Conservation (phyloP, 2,888 invertebrate genomes). For the Andrena chrysosceles region DNA sequence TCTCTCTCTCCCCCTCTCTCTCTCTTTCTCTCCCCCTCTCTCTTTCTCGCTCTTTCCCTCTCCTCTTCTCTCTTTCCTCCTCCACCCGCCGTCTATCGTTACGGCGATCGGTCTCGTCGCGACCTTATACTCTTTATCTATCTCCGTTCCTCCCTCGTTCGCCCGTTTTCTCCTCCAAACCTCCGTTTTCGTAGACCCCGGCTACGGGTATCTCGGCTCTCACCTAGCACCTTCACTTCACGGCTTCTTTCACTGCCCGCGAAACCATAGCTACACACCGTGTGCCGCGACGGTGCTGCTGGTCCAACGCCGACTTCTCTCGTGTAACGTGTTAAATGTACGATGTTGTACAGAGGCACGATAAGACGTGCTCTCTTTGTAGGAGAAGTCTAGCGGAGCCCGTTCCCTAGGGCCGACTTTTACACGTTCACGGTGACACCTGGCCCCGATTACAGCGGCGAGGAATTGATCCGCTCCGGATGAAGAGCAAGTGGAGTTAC, state of each 20-base stretch:
- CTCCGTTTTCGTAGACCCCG: conserved; percentile 29
- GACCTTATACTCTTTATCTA: conserved; percentile 28
- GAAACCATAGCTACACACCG: conserved; percentile 69
- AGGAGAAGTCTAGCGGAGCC: background rate
- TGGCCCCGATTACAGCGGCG: conserved; percentile 19
- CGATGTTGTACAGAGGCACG: background rate
- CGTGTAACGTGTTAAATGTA: conserved; percentile 23
- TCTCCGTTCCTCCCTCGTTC: conserved; percentile 15
- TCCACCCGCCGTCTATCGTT: conserved; percentile 38
- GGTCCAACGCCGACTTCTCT: conserved; percentile 35
- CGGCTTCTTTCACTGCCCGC: conserved; percentile 65
- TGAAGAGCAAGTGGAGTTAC: conserved; percentile 19
- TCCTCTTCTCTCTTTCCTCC: conserved; percentile 6
- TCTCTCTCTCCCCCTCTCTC: conserved; percentile 34
- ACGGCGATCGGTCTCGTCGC: conserved; percentile 34
- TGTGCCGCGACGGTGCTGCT: conserved; percentile 53
- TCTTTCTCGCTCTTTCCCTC: conserved; percentile 23
- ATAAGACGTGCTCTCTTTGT: background rate
- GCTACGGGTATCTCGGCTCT: conserved; percentile 15
- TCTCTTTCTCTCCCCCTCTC: conserved; percentile 37
- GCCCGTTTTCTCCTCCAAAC: conserved; percentile 7
- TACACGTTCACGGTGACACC: conserved; percentile 41
- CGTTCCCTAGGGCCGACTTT: conserved; percentile 16
- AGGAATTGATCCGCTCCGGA: conserved; percentile 52
- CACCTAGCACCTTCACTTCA: conserved; percentile 60